Evolutionary conservation across 2,888 invertebrate species (phyloP).

Genomic region (Athalia rosae): DNA sequence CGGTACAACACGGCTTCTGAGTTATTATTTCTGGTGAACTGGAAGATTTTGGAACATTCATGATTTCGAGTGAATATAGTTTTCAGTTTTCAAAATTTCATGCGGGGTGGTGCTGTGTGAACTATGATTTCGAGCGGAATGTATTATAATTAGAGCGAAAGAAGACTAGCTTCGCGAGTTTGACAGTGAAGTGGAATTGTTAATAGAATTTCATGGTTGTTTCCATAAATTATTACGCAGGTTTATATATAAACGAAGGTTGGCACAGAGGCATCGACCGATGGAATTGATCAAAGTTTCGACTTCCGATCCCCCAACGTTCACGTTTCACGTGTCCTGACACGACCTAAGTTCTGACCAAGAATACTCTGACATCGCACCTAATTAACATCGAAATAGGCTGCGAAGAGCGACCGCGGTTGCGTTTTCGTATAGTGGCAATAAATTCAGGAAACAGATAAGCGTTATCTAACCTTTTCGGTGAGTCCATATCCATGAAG

Average conservation of each 20-base stretch:
- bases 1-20: background rate
- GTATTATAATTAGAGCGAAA: too few relatives aligned
- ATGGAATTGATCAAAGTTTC: background rate
- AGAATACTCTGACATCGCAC: slow-evolving; percentile 57
- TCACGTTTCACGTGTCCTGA: slow-evolving; percentile 33
- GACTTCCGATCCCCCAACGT: slow-evolving; percentile 1
- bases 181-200: slow-evolving; percentile 1
- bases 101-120: background rate
- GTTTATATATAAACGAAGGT: background rate
- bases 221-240: slow-evolving; percentile 21
- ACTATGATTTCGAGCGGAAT: background rate
- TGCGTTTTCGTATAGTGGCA: slow-evolving; percentile 66
- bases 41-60: background rate
- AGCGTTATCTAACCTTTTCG: slow-evolving; percentile 68
- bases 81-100: background rate
- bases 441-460: slow-evolving; percentile 69
- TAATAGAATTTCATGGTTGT: slow-evolving; percentile 2
- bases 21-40: background rate
- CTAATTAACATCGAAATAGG: slow-evolving; percentile 71
- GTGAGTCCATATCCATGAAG: slow-evolving; percentile 63
- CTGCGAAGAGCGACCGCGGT: slow-evolving; percentile 61
- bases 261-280: too few relatives aligned
- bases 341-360: slow-evolving; percentile 44
- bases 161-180: background rate
- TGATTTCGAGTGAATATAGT: background rate